phyloP scores from a whole-genome alignment of 2,797 vertebrate genomes.

The Hipposideros larvatus region DNA sequence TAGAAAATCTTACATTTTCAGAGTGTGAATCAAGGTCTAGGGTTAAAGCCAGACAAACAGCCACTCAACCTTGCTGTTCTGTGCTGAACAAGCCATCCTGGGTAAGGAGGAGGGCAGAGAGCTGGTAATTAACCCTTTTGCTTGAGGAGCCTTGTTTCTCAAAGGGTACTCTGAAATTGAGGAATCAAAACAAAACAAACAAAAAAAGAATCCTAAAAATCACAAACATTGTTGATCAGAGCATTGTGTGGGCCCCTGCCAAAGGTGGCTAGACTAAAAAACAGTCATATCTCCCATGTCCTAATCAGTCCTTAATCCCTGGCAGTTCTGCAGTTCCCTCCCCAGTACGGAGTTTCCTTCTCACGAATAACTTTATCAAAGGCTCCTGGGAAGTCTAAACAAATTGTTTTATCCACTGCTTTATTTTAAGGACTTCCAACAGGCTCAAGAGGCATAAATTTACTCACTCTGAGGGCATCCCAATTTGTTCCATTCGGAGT shows the following conservation, averaged over 20 bases:
- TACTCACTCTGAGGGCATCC: background rate
- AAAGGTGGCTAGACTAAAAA: background rate
- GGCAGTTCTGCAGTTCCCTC: background rate
- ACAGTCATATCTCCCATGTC: background rate
- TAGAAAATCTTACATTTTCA: background rate
- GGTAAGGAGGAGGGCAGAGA: background rate
- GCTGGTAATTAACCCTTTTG: background rate
- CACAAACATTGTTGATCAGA: background rate
- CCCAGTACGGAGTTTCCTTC: background rate
- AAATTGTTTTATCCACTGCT: conserved; percentile 59
- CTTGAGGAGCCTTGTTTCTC: background rate
- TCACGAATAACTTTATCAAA: conserved; percentile 59
- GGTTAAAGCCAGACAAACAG: background rate
- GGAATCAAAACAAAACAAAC: background rate
- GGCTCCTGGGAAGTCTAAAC: conserved; percentile 61
- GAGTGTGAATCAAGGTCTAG: background rate
- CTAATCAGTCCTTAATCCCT: background rate
- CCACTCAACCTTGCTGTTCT: background rate
- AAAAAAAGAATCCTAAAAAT: background rate
- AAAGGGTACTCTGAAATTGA: background rate
- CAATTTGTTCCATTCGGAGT: background rate
- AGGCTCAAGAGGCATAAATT: conserved; percentile 47
- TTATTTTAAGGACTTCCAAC: conserved; percentile 66
- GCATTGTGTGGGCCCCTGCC: background rate
- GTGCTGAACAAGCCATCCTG: background rate